These are phyloP conservation scores for Ceuthmochares aereus DNA, from an alignment of 2,113 vertebrate genomes.

Conservation along the genomic window DNA sequence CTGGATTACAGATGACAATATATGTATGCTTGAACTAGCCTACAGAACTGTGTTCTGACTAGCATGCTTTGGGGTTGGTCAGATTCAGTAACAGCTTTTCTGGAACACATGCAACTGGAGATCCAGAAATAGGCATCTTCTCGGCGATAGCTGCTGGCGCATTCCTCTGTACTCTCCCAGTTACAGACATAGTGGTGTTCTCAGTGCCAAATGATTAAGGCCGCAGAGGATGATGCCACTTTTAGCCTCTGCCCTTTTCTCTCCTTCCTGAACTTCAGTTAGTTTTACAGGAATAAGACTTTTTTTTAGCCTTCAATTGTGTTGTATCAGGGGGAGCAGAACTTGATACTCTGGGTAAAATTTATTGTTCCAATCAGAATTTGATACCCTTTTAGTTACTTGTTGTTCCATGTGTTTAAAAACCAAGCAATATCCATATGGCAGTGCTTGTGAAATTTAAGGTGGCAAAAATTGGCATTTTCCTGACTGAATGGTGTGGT, in stretches of 20 bases:
- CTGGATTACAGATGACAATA: background rate
- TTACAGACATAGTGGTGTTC: background rate
- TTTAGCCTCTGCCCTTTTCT: background rate
- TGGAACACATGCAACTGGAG: background rate
- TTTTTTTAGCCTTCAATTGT: background rate
- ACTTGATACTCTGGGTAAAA: background rate
- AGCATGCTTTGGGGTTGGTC: background rate
- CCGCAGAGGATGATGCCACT: background rate
- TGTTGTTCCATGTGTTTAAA: background rate
- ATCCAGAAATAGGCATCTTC: background rate
- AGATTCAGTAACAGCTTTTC: background rate
- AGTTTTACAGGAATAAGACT: background rate
- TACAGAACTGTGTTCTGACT: background rate
- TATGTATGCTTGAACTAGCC: accelerated
- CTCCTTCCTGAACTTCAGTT: background rate
- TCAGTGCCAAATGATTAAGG: background rate
- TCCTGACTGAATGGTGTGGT: background rate
- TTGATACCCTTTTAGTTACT: background rate
- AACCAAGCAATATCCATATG: background rate
- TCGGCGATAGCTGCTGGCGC: background rate
- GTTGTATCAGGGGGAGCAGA: background rate
- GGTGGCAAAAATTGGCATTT: background rate
- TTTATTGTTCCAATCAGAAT: background rate
- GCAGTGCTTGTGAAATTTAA: background rate
- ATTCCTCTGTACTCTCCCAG: background rate